Evolutionary conservation across 2,797 vertebrate species (phyloP).

Genomic region (Ctenosaura bakeri): DNA sequence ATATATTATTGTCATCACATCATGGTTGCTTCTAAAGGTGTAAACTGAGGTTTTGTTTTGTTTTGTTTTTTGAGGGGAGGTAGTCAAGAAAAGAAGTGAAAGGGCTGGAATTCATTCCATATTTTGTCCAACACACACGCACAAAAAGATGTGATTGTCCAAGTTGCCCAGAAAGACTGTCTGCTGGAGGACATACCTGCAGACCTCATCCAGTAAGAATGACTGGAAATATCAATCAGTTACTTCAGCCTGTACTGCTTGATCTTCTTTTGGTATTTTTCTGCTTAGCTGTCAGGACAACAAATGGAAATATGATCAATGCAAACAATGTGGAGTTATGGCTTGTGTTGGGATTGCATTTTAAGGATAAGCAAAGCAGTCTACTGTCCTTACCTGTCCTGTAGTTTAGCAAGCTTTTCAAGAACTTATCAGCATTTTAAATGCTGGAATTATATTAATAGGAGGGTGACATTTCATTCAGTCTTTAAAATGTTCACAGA

Average conservation of each 20-base stretch:
- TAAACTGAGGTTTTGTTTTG: not conserved
- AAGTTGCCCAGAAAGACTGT: not conserved
- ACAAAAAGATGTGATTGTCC: not conserved
- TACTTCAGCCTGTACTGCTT: not conserved
- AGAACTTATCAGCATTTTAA: not conserved
- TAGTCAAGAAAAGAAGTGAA: not conserved
- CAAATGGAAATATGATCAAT: not conserved
- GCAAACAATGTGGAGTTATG: not conserved
- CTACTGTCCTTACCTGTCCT: not conserved
- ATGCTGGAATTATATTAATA: not conserved
- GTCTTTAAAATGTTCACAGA: conserved; percentile 23
- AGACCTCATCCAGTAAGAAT: not conserved
- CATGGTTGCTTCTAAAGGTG: not conserved
- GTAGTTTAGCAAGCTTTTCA: not conserved
- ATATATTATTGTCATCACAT: not conserved
- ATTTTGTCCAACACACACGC: not conserved
- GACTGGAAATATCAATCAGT: not conserved
- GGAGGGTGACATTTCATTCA: not conserved
- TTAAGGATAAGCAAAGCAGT: conserved; percentile 47
- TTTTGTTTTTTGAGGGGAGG: not conserved
- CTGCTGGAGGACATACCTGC: not conserved
- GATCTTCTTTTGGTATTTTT: not conserved
- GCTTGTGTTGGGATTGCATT: not conserved
- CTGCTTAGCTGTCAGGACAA: not conserved
- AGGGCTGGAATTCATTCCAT: not conserved